These are phyloP conservation scores for Knipowitschia caucasica DNA, from an alignment of 2,797 vertebrate genomes.

Conservation along the genomic window DNA sequence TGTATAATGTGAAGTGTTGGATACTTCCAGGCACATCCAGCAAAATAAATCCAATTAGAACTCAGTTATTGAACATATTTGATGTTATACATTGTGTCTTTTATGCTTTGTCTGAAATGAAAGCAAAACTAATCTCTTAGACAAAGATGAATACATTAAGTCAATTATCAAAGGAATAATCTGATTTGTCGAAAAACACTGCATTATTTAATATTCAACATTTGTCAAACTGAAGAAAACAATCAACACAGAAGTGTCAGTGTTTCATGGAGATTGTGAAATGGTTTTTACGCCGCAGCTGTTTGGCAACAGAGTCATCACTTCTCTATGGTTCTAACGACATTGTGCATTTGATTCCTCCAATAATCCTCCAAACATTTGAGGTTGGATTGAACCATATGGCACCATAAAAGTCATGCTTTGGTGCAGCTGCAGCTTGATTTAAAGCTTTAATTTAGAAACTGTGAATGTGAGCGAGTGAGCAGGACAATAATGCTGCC, in stretches of 20 bases:
- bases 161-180: too few species aligned
- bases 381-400: background rate
- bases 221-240: background rate
- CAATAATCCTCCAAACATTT: background rate
- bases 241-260: background rate
- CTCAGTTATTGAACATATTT: too few species aligned
- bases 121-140: too few species aligned
- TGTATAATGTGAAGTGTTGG: too few species aligned
- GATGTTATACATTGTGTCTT: too few species aligned
- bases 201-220: too few species aligned
- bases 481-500: conserved; percentile 5
- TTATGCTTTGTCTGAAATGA: too few species aligned
- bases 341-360: background rate
- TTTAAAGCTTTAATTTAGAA: conserved; percentile 10
- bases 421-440: background rate
- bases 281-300: background rate
- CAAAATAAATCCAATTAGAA: too few species aligned
- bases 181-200: too few species aligned
- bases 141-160: too few species aligned
- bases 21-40: too few species aligned
- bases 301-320: background rate
- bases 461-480: conserved; percentile 9
- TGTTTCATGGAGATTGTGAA: background rate
- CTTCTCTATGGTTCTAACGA: background rate
- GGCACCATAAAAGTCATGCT: background rate